These are phyloP conservation scores for Sorex maritimensis DNA, from an alignment of 2,797 vertebrate genomes.

Conservation along the genomic window DNA sequence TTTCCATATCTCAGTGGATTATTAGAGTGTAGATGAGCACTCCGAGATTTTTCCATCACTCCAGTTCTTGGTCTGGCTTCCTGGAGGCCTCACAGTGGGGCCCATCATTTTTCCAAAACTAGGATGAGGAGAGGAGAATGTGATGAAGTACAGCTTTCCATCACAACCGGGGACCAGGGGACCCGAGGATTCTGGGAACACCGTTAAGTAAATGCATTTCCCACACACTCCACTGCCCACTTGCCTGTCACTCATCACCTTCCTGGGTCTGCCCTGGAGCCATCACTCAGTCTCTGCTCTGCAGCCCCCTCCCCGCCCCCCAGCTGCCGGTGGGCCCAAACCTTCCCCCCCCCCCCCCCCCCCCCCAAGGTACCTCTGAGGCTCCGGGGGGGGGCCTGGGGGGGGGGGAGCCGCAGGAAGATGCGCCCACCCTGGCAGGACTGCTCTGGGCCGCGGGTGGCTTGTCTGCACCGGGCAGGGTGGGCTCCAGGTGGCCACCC, in stretches of 20 bases:
- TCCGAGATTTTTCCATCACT: neutral
- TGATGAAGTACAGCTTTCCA: slow-evolving; percentile 20
- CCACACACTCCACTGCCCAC: neutral
- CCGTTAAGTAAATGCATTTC: neutral
- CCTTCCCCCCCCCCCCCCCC: neutral
- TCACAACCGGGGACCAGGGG: neutral
- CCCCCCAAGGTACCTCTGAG: slow-evolving; percentile 20
- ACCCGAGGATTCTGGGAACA: neutral
- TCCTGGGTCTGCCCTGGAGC: neutral
- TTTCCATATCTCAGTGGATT: neutral
- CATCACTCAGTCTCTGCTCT: neutral
- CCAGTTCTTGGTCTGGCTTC: slow-evolving; percentile 1
- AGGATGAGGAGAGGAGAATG: neutral
- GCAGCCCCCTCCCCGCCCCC: neutral
- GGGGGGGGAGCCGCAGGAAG: neutral
- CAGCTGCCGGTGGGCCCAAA: neutral
- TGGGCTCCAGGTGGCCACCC: no score
- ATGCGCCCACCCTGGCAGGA: neutral
- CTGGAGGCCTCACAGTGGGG: neutral
- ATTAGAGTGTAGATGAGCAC: neutral
- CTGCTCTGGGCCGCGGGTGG: no score
- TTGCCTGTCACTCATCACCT: neutral
- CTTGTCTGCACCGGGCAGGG: no score
- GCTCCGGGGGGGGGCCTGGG: neutral
- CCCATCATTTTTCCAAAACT: neutral